Conservation (phyloP, 2,113 vertebrate genomes). For the Hippolais icterina region DNA sequence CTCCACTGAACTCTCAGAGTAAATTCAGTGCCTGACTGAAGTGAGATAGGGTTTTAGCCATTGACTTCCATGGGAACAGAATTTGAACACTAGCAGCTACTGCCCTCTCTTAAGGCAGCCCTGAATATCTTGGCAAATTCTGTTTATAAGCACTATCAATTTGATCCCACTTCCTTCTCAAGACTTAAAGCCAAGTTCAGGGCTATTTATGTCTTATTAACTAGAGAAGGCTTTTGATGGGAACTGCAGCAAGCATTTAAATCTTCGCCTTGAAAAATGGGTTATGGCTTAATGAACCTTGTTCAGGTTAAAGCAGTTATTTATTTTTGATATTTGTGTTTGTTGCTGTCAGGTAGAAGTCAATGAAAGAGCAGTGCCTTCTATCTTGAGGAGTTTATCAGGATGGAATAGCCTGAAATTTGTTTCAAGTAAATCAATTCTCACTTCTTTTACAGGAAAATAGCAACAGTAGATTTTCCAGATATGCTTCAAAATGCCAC, state of each 20-base stretch:
- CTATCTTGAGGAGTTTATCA: constrained; percentile 34
- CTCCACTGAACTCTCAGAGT: constrained; percentile 7
- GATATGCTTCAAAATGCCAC: constrained; percentile 35
- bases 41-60: constrained; percentile 8
- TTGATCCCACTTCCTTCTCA: constrained; percentile 43
- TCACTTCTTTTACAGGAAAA: constrained; percentile 36
- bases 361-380: constrained; percentile 9
- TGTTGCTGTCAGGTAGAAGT: constrained; percentile 37
- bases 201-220: constrained; percentile 51
- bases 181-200: constrained; percentile 40
- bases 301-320: constrained; percentile 27
- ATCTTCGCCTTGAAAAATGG: constrained; percentile 11
- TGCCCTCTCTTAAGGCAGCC: constrained; percentile 23
- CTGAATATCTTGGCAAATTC: constrained; percentile 51
- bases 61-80: constrained; percentile 25
- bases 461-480: constrained; percentile 26
- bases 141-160: constrained; percentile 41
- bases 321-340: constrained; percentile 56
- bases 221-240: constrained; percentile 2
- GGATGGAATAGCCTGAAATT: constrained; percentile 26
- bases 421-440: constrained; percentile 22
- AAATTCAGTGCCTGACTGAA: constrained; percentile 24
- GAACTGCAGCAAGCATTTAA: constrained; percentile 16
- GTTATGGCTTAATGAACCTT: constrained; percentile 35
- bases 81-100: background rate